phyloP scores from a whole-genome alignment of 2,113 vertebrate species.

The Seriola quinqueradiata region DNA sequence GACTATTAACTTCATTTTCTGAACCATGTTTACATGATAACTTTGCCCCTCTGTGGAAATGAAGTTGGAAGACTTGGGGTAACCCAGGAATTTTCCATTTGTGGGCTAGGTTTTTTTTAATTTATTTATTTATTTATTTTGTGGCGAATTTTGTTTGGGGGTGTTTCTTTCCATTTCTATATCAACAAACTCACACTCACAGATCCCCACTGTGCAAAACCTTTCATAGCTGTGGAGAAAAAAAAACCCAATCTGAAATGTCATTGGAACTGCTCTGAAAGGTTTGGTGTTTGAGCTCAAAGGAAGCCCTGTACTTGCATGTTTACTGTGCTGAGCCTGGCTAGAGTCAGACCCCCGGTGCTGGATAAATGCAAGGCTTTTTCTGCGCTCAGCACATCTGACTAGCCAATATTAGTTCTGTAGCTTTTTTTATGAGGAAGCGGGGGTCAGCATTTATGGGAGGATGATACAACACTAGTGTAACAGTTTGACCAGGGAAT shows the following conservation, averaged over 20 bases:
- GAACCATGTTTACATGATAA: constrained; percentile 42
- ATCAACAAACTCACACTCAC: constrained; percentile 67
- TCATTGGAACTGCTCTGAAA: constrained; percentile 68
- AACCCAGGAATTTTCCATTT: constrained; percentile 63
- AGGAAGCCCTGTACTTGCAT: constrained; percentile 78
- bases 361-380: constrained; percentile 68
- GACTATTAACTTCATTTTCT: constrained; percentile 27
- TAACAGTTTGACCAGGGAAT: constrained; percentile 53
- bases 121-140: constrained; percentile 56
- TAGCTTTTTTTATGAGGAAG: constrained; percentile 21
- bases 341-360: constrained; percentile 56
- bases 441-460: constrained; percentile 58
- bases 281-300: constrained; percentile 77
- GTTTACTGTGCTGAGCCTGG: constrained; percentile 67
- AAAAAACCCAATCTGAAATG: constrained; percentile 61
- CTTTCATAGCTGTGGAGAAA: constrained; percentile 46
- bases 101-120: constrained; percentile 28
- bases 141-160: constrained; percentile 54
- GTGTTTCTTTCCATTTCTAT: constrained; percentile 58
- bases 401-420: constrained; percentile 53
- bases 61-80: constrained; percentile 19
- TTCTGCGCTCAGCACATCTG: constrained; percentile 63
- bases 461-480: constrained; percentile 59
- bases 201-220: constrained; percentile 57
- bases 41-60: constrained; percentile 24